Conservation (phyloP, 2,113 vertebrate species). For the Dromaius novaehollandiae region DNA sequence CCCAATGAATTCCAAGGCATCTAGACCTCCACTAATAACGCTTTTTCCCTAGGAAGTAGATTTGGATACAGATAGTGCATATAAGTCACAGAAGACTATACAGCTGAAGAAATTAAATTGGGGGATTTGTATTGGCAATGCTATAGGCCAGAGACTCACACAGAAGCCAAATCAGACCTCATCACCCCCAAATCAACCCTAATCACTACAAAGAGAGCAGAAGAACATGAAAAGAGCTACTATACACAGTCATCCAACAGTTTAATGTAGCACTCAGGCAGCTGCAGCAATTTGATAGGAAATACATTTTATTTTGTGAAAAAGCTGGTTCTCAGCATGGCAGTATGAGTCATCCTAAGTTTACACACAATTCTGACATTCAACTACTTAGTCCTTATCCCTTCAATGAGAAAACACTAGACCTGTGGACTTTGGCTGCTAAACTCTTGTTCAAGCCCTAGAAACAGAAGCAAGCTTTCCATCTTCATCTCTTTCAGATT, state of each 20-base stretch:
- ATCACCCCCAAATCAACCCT: not conserved
- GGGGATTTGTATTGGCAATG: not conserved
- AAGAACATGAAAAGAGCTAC: not conserved
- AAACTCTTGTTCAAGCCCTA: conserved; percentile 2
- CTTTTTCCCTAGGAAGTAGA: conserved; percentile 86
- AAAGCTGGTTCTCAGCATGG: not conserved
- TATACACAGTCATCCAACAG: not conserved
- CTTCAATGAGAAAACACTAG: not conserved
- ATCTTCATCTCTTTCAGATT: conserved; percentile 6
- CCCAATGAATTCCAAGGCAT: conserved; percentile 97
- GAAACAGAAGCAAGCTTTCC: not conserved
- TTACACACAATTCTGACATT: not conserved
- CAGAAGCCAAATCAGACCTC: not conserved
- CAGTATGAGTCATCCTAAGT: not conserved
- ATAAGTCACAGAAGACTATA: not conserved
- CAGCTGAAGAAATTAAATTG: not conserved
- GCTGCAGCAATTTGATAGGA: conserved; percentile 1
- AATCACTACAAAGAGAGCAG: not conserved
- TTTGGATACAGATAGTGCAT: not conserved
- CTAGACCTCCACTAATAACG: conserved; percentile 90
- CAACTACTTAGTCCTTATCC: not conserved
- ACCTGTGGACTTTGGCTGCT: not conserved
- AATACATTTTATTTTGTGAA: not conserved
- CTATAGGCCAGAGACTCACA: not conserved
- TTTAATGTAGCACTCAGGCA: not conserved